These are phyloP conservation scores for Ectemnius lituratus DNA, from an alignment of 2,888 invertebrate genomes.

Conservation along the genomic window DNA sequence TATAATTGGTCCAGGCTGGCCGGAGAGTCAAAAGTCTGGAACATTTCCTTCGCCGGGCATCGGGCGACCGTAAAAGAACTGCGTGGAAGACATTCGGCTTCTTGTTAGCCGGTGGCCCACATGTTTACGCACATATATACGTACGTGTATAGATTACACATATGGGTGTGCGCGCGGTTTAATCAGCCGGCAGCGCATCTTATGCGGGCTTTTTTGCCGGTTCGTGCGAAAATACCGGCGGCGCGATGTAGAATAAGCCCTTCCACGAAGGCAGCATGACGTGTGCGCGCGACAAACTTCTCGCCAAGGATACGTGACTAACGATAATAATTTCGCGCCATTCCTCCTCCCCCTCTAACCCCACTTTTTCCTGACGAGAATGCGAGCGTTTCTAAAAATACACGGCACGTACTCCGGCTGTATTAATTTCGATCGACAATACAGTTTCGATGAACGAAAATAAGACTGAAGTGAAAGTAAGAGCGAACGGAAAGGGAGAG, in stretches of 20 bases:
- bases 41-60: constrained; percentile 51
- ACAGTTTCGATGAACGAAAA: too few relatives aligned
- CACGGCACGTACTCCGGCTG: too few relatives aligned
- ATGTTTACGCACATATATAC: constrained; percentile 31
- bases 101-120: constrained; percentile 45
- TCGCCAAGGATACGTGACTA: constrained; percentile 53
- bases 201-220: constrained; percentile 53
- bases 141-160: background rate
- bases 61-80: constrained; percentile 40
- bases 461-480: too few relatives aligned
- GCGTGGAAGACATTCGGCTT: constrained; percentile 32
- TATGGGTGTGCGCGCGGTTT: constrained; percentile 25
- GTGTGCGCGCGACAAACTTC: constrained; percentile 51
- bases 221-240: constrained; percentile 53
- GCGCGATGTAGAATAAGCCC: constrained; percentile 40
- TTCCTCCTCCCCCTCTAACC: constrained; percentile 14
- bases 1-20: constrained; percentile 10
- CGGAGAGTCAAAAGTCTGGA: constrained; percentile 50
- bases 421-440: too few relatives aligned
- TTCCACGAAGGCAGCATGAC: constrained; percentile 53
- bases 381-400: constrained; percentile 11
- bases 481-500: too few relatives aligned
- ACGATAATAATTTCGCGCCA: constrained; percentile 52
- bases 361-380: constrained; percentile 22
- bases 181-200: constrained; percentile 61